These are phyloP conservation scores for Varanus salvator DNA, from an alignment of 2,113 vertebrate species.

Conservation along the genomic window DNA sequence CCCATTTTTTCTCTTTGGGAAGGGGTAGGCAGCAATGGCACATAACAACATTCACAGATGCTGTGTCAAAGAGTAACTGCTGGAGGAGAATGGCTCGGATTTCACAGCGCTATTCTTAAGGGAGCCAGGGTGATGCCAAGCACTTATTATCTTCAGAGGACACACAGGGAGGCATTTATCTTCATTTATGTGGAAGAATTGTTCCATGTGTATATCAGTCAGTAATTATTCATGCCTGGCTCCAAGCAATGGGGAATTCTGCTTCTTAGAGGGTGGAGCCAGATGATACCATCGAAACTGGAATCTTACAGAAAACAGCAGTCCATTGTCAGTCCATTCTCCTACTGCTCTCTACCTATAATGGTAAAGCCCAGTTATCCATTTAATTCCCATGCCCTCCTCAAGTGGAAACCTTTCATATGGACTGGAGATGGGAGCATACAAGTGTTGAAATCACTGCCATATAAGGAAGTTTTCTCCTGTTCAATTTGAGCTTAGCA, in stretches of 20 bases:
- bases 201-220: neutral
- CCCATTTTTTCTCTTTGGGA: neutral
- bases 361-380: neutral
- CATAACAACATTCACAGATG: neutral
- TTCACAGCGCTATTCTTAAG: neutral
- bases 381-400: neutral
- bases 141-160: neutral
- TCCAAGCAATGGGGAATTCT: neutral
- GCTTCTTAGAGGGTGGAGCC: neutral
- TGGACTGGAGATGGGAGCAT: neutral
- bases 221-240: neutral
- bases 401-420: neutral
- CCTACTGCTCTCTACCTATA: neutral
- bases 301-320: neutral
- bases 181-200: neutral
- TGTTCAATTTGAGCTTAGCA: neutral
- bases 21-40: neutral
- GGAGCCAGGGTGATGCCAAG: neutral
- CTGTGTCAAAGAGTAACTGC: neutral
- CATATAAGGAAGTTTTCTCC: neutral
- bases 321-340: neutral
- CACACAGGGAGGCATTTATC: neutral
- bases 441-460: neutral
- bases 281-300: neutral
- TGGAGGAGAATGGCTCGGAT: neutral